Conservation (phyloP, 2,888 invertebrate species). For the Idaea dimidiata region DNA sequence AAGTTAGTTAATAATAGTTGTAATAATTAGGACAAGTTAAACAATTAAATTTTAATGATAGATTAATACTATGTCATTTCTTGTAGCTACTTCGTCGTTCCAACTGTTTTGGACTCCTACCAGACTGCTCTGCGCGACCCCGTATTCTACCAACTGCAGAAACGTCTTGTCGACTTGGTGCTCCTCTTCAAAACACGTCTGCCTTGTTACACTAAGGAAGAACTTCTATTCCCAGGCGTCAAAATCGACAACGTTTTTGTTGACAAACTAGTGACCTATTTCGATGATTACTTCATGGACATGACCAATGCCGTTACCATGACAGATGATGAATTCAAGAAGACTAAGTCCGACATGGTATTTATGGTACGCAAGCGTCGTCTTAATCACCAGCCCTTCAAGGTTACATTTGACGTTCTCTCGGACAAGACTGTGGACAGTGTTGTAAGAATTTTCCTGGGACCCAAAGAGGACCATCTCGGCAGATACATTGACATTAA, state of each 20-base stretch:
- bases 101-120: conserved; percentile 82
- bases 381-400: conserved; percentile 84
- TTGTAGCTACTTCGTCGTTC: conserved; percentile 74
- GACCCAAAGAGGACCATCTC: conserved; percentile 84
- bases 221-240: conserved; percentile 83
- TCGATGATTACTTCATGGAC: conserved; percentile 84
- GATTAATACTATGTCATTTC: conserved; percentile 19
- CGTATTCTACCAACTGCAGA: conserved; percentile 85
- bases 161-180: conserved; percentile 79
- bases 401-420: conserved; percentile 74
- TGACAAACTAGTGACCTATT: conserved; percentile 85
- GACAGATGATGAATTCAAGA: conserved; percentile 69
- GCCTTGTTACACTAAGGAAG: conserved; percentile 81
- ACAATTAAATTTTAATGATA: background rate
- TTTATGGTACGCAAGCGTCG: conserved; percentile 82
- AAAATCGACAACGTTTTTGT: conserved; percentile 82
- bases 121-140: conserved; percentile 87
- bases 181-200: conserved; percentile 80
- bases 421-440: conserved; percentile 80
- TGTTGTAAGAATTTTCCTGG: conserved; percentile 84
- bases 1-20: conserved; percentile 31
- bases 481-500: conserved; percentile 80
- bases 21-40: background rate
- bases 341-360: conserved; percentile 68
- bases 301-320: conserved; percentile 82